A percentile compares a stretch with the other conserved stretches of the same genome.
Conservation (phyloP, 2,797 vertebrate genomes). For the Micropoecilia bifurca region DNA sequence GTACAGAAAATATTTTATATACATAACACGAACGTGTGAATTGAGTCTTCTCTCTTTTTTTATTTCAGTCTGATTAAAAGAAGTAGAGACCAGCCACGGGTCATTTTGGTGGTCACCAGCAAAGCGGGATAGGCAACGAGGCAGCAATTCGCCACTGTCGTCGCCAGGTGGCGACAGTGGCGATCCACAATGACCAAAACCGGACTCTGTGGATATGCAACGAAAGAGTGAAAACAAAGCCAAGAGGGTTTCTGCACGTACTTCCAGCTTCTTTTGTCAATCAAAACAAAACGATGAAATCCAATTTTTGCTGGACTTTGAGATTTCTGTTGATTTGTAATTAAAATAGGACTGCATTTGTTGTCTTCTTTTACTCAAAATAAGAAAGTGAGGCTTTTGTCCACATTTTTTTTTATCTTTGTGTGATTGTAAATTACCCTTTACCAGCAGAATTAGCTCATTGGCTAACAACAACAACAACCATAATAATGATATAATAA, state of each 20-base stretch:
- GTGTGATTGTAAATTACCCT: not conserved
- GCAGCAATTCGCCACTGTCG: not conserved
- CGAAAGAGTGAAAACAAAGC: constrained; percentile 5
- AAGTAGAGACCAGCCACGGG: constrained; percentile 37
- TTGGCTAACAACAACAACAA: not conserved
- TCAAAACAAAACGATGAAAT: not conserved
- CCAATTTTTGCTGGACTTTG: not conserved
- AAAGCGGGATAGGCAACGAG: fast-evolving
- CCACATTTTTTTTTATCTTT: not conserved
- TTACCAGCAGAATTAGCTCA: not conserved
- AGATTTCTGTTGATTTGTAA: not conserved
- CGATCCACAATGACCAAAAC: too few species aligned
- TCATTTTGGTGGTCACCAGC: constrained; percentile 24
- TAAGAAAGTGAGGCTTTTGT: not conserved
- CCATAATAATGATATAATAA: too few species aligned
- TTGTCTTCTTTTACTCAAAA: not conserved
- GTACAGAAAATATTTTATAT: not conserved
- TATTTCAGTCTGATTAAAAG: not conserved
- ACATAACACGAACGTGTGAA: not conserved
- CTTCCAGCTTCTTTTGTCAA: not conserved
- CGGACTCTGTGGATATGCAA: too few species aligned
- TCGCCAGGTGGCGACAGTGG: constrained; percentile 17
- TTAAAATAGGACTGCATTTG: not conserved
- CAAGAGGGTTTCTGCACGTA: not conserved
- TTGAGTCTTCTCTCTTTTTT: not conserved